phyloP scores from a whole-genome alignment of 2,113 vertebrate genomes.

The Phaethon lepturus region DNA sequence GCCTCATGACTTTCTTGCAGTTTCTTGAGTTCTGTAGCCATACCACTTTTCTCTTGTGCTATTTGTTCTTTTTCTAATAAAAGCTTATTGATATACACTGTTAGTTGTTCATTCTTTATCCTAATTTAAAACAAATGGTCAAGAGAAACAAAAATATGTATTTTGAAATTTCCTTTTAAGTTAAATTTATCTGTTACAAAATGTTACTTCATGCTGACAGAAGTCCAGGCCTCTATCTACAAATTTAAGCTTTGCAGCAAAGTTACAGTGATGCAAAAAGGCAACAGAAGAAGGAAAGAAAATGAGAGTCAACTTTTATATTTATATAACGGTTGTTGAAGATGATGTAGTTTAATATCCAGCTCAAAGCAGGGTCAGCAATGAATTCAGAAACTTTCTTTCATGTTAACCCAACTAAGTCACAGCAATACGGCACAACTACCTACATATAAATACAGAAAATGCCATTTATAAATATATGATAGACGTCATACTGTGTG shows the following conservation, averaged over 20 bases:
- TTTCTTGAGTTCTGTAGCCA: constrained; percentile 68
- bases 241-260: not conserved
- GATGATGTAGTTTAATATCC: not conserved
- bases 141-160: not conserved
- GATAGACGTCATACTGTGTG: not conserved
- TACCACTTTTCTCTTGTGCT: constrained; percentile 69
- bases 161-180: not conserved
- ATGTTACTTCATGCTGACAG: not conserved
- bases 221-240: not conserved
- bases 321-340: not conserved
- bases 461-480: not conserved
- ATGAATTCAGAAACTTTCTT: not conserved
- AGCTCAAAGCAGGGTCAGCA: not conserved
- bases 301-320: not conserved
- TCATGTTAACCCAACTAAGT: not conserved
- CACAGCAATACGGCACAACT: not conserved
- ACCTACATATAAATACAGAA: not conserved
- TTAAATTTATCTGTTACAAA: not conserved
- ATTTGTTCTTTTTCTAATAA: constrained; percentile 80
- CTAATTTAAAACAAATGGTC: constrained; percentile 70
- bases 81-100: constrained; percentile 72
- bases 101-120: constrained; percentile 77
- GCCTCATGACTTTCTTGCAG: constrained; percentile 80
- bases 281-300: not conserved
- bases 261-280: not conserved